Evolutionary conservation across 2,113 vertebrate genomes (phyloP).

Genomic region (Etia nguti): DNA sequence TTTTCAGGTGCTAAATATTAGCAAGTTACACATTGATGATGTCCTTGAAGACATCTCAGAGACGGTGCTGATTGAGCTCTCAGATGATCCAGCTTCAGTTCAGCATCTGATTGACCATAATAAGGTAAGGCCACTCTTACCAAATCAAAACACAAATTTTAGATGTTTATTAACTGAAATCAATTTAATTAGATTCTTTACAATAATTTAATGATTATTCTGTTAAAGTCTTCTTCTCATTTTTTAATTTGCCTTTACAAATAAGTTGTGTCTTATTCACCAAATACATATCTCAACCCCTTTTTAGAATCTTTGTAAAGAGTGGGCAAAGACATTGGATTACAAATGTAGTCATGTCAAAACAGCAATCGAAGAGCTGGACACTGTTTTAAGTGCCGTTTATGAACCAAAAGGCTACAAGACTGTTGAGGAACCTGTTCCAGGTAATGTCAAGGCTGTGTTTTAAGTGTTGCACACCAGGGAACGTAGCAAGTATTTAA

Average conservation of each 20-base stretch:
- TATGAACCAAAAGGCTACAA: slow-evolving; percentile 58
- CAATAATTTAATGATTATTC: neutral
- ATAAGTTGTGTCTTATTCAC: neutral
- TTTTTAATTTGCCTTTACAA: neutral
- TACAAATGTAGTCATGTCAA: slow-evolving; percentile 73
- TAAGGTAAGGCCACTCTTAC: slow-evolving; percentile 58
- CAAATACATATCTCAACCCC: neutral
- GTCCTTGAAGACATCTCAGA: slow-evolving; percentile 76
- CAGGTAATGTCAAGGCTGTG: slow-evolving; percentile 45
- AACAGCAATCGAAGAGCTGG: slow-evolving; percentile 74
- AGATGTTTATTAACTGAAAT: neutral
- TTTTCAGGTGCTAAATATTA: slow-evolving; percentile 74
- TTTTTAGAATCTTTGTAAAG: slow-evolving; percentile 65
- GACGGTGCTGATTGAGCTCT: slow-evolving; percentile 73
- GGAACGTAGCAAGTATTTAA: neutral
- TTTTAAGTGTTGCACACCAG: neutral
- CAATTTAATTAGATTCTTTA: neutral
- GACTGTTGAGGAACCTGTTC: neutral
- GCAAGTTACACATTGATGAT: slow-evolving; percentile 71
- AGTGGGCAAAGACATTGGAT: slow-evolving; percentile 71
- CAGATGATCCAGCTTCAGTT: slow-evolving; percentile 55
- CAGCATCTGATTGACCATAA: slow-evolving; percentile 72
- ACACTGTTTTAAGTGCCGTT: slow-evolving; percentile 66
- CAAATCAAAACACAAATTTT: neutral
- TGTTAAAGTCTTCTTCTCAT: neutral